These are phyloP conservation scores for Cyclophora punctaria DNA, from an alignment of 2,888 invertebrate species.

Conservation along the genomic window DNA sequence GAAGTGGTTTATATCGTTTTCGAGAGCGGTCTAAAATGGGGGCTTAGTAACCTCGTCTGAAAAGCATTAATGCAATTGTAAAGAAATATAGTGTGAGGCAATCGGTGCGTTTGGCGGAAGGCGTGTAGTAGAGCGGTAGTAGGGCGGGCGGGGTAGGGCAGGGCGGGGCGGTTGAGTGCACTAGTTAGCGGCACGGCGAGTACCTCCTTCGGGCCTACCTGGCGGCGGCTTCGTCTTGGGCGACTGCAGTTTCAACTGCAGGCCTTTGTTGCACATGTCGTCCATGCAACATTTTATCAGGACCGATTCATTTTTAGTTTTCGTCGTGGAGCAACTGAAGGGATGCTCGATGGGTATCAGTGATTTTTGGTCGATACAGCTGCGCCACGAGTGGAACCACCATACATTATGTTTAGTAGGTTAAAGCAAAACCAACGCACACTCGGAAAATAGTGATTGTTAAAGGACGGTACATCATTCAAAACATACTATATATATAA, in stretches of 20 bases:
- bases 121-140: conserved; percentile 7
- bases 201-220: conserved; percentile 75
- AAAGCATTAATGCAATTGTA: conserved; percentile 4
- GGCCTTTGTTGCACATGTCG: conserved; percentile 83
- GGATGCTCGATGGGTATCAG: conserved; percentile 87
- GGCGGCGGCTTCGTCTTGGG: conserved; percentile 78
- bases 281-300: conserved; percentile 87
- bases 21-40: neutral
- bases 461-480: conserved; percentile 67
- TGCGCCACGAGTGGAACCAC: conserved; percentile 76
- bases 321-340: conserved; percentile 86
- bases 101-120: neutral
- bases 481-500: conserved; percentile 44
- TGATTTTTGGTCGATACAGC: conserved; percentile 85
- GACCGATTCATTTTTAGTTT: conserved; percentile 83
- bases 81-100: neutral
- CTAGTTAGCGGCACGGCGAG: conserved; percentile 34
- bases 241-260: conserved; percentile 80
- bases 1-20: neutral
- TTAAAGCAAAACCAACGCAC: conserved; percentile 75
- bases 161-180: conserved; percentile 18
- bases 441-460: conserved; percentile 65
- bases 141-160: conserved; percentile 11
- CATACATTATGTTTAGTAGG: conserved; percentile 75
- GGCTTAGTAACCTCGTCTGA: neutral